Evolutionary conservation across 1,140 invertebrate genomes (phyloP), one percentile per base, ranked within the genome.

Genomic region (Sitodiplosis mosellana): DNA sequence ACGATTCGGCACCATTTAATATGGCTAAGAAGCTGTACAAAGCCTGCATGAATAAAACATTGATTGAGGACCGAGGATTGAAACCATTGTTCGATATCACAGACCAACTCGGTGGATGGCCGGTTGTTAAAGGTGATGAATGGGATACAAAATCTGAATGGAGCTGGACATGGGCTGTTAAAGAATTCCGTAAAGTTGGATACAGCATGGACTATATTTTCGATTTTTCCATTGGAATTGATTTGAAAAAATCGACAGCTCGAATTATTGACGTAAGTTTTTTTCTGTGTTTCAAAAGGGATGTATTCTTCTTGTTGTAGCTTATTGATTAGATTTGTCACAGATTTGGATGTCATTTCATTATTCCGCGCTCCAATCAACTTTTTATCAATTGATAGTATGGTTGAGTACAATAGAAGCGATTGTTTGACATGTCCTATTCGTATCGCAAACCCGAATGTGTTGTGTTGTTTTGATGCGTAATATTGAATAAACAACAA

Each of bases 151-250:
- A 72, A 18, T 60, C 70, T 1, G 65, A 66, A 22, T 90, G 84
- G 63, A 73, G 78, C 41, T 93, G 87, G 88, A 79, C 78, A 55
- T 71, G 87, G 50, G 79, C 79, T 8, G 78, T 90, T 3, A 88
- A 83, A 66, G 81, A 75, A 48, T 90, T 87, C 66, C 71, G 83
- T 17, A 67, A 69, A 44, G 64, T 72, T 5, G 91, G 90, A 3
- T 90, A 87, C 59, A 87, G 83, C 6, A 81, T 88, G 37, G 87
- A 92, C 62, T 91, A 93, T 58, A 81, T 93, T 57, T 73, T 96
- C n/a, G 87, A 92, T 56, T 87, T 94, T 54, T 88, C 84, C 33
- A 81, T 95, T 47, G 77, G 79, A 3, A 82, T 87, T 7, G 88
- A 95, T 66, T 72, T 90, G n/a, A 90, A 88, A 61, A 93, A 94